Evolutionary conservation across 2,888 invertebrate species (phyloP), one percentile per base, ranked within the genome.

Genomic region (Ectemnius lituratus): DNA sequence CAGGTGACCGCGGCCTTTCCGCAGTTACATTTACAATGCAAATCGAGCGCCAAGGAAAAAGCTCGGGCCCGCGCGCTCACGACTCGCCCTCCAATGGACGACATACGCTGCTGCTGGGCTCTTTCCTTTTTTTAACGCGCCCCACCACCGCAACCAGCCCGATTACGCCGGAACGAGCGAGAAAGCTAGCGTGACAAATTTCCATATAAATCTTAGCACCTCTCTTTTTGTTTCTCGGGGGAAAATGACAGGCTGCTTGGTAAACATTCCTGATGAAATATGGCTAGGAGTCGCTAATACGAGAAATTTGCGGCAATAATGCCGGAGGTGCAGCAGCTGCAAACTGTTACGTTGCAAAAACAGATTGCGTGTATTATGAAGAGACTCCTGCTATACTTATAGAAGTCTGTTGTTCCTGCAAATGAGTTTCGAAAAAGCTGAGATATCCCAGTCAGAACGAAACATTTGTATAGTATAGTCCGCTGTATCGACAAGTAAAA

Each of bases 21-120:
- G 82, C 81, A 80, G 83, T 85, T 82, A 81, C 86, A 87, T 87
- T 83, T 87, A 85, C 87, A 87, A 87, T 87, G 87, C 87, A 87
- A 87, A 87, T 87, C 77, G 82, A 76, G 73, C 71, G 67, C 75
- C 71, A 67, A 70, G 77, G 76, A 81, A 84, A 86, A 84, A 84
- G 72, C 74, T 74, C 73, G 78, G 76, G 37, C 37, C 8, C 37
- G 37, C 5, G 37, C 37, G 37, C 37, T 37, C 37, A 37, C 37
- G 37, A 81, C 78, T 78, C 80, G 70, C 75, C 78, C 76, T 78
- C 79, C 75, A 85, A 81, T 76, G 79, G 81, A 78, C 79, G 83
- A 86, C 87, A 84, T 86, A 82, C 52, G 52, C 52, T 52, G 52
- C 52, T 52, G 5, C 16, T 52, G 5, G 5, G 52, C 52, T 52